Conservation (phyloP, 2,797 vertebrate genomes). For the Microctenopoma stevenorrisi region DNA sequence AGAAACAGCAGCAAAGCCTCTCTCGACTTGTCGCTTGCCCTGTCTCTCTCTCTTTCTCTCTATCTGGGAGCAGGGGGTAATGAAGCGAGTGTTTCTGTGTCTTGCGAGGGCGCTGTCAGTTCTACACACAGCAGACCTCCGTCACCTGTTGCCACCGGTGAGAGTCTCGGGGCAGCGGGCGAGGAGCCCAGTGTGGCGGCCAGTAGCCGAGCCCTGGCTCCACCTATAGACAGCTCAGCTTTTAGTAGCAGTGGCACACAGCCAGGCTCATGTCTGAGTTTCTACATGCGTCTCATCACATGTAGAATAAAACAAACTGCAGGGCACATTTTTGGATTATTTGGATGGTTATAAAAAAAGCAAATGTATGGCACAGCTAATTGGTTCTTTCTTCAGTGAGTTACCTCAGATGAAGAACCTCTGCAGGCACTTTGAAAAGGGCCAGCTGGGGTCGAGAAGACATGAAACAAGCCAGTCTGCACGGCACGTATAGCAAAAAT, state of each 20-base stretch:
- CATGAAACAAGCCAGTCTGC: not conserved
- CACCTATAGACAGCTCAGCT: slow-evolving; percentile 64
- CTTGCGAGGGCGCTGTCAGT: slow-evolving; percentile 67
- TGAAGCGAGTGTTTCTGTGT: slow-evolving; percentile 78
- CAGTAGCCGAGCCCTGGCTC: slow-evolving; percentile 61
- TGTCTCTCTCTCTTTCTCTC: slow-evolving; percentile 21
- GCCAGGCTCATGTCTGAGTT: slow-evolving; percentile 15
- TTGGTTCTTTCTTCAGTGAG: slow-evolving; percentile 19
- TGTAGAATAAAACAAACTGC: slow-evolving; percentile 23
- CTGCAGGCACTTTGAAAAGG: not conserved
- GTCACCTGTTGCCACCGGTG: slow-evolving; percentile 80
- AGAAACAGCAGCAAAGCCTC: slow-evolving; percentile 70
- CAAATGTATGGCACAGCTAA: slow-evolving; percentile 10
- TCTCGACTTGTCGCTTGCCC: slow-evolving; percentile 53
- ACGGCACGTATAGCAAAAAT: not conserved
- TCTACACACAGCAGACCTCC: slow-evolving; percentile 80
- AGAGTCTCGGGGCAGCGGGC: slow-evolving; percentile 63
- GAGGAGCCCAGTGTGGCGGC: slow-evolving; percentile 60
- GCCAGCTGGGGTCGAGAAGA: not conserved
- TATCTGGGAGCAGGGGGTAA: slow-evolving; percentile 35
- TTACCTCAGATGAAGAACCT: not conserved
- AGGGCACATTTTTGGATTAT: not conserved
- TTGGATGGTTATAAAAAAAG: slow-evolving; percentile 1
- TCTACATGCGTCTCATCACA: slow-evolving; percentile 7
- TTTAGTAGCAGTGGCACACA: slow-evolving; percentile 12